Base-by-base conservation (phyloP, 1,140 invertebrate species). In the Aphelenchoides fujianensis region DNA sequence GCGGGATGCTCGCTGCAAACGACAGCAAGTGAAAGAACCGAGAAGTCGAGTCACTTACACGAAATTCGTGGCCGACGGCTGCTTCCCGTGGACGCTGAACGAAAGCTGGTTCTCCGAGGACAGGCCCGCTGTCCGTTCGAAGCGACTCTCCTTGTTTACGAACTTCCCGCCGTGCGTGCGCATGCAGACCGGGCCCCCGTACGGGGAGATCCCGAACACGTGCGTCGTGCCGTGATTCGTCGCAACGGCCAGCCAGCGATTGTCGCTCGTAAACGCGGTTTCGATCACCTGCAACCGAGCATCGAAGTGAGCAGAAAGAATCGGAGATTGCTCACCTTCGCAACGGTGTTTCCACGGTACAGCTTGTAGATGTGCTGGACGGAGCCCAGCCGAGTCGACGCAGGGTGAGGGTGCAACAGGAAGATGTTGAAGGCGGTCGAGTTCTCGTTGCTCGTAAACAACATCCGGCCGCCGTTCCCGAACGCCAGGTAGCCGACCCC, bases 381-480 rank as follows among this genome's bases (percentile, higher is more conserved):
- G 1, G 93, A 91, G 3, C 92, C 91, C 53, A 94, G 86, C 19
- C 90, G 90, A 28, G 93, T 90, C 0, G 92, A 91, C 35, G 90
- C 90, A 0, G 94, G 92, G 88, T 97, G 94, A 0, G 94, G 91
- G 81, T 95, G 91, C 74, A 98, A 90, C 71, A 92, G 89, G 86
- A 98, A 98, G 55, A 98, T 88, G 85, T 98, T 92, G 86, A 98
- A 98, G 82, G 94, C 92, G 82, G 96, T 93, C 0, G 95, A 95
- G n/a, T 91, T 88, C 73, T 91, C 90, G 86, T 97, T 95, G 0
- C 93, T 92, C 0, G 94, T 97, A 63, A 97, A 88, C 28, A 98
- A 87, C 55, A 98, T 84, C 83, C 92, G 90, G 7, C 95, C 95
- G 69, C 91, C 94, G 2, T 91, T 89, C 84, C 97, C 95, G 86